phyloP scores from a whole-genome alignment of 2,888 invertebrate genomes.

The Trichopoda pennipes region DNA sequence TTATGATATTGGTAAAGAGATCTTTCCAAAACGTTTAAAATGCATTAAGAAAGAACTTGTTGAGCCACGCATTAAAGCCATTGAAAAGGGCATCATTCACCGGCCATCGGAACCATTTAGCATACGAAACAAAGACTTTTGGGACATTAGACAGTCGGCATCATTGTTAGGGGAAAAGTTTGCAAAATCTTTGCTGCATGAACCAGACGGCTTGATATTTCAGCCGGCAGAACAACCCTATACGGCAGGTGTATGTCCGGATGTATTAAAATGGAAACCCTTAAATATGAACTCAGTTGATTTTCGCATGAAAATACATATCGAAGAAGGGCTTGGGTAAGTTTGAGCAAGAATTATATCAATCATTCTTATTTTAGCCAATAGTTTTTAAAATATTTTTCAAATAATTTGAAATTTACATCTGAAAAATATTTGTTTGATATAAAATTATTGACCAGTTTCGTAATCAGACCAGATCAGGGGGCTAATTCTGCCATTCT shows the following conservation, averaged over 20 bases:
- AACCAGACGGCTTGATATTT: constrained; percentile 98
- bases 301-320: constrained; percentile 92
- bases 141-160: constrained; percentile 88
- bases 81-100: constrained; percentile 87
- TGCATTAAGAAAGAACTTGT: constrained; percentile 90
- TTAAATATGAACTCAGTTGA: constrained; percentile 96
- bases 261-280: constrained; percentile 99
- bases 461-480: too few relatives aligned
- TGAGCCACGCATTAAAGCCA: constrained; percentile 86
- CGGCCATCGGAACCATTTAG: constrained; percentile 93
- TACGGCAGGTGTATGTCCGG: constrained; percentile 88
- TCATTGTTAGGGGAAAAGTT: constrained; percentile 92
- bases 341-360: constrained; percentile 70
- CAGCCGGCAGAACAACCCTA: constrained; percentile 96
- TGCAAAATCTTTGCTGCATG: constrained; percentile 91
- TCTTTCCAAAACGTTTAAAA: constrained; percentile 87
- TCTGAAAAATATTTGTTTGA: too few relatives aligned
- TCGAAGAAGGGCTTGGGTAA: constrained; percentile 88
- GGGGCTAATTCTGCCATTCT: too few relatives aligned
- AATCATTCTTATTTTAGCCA: too few relatives aligned
- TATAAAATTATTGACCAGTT: too few relatives aligned
- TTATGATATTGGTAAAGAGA: constrained; percentile 86
- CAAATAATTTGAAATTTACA: too few relatives aligned
- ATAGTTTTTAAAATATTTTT: too few relatives aligned
- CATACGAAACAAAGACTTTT: constrained; percentile 94